Evolutionary conservation across 2,888 invertebrate species (phyloP), one percentile per base, ranked within the genome.

Genomic region (Platycheirus rosarum): DNA sequence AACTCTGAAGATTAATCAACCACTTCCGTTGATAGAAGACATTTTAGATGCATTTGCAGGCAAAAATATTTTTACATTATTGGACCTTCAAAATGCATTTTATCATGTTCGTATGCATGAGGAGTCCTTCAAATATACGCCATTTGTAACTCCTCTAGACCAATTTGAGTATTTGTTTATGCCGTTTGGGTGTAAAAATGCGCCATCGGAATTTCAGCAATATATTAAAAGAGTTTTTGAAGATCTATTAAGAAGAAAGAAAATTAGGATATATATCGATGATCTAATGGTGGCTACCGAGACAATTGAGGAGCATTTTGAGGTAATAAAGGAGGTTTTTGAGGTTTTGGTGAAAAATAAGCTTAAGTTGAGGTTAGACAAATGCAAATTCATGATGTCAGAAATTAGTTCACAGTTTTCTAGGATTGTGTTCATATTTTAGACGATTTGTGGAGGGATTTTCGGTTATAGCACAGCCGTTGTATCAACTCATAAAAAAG

Each of bases 141-240:
- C 82, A 2, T 79, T 76, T 32, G 70, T 78, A 3, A 77, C 74
- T 13, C 62, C 73, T 14, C 26, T 84, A 55, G 77, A 74, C n/a
- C 78, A 79, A 37, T 79, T 42, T 35, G 78, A 78, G 18, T 85
- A 60, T 69, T 40, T 65, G 4, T 76, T 53, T 23, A 84, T 53
- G 78, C 5, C 70, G 53, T 51, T 74, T 18, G 40, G 60, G 13
- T 16, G 60, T 2, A 66, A 68, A 23, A 60, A 77, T 53, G 69
- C 65, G 35, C 77, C 74, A 6, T 40, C 55, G 9, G 53, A 42
- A 20, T 66, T 55, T 49, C 75, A 66, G 57, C n/a, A n/a, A 14
- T 68, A 35, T 51, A 20, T 69, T 32, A 49, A 20, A 35, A 16
- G 23, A 37, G 63, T 63, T 35, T 63, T 63, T 35, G 62, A 42